A percentile compares a stretch with the other conserved stretches of the same genome.
These are phyloP conservation scores for Craseonycteris thonglongyai DNA, from an alignment of 2,113 vertebrate genomes.

Conservation along the genomic window DNA sequence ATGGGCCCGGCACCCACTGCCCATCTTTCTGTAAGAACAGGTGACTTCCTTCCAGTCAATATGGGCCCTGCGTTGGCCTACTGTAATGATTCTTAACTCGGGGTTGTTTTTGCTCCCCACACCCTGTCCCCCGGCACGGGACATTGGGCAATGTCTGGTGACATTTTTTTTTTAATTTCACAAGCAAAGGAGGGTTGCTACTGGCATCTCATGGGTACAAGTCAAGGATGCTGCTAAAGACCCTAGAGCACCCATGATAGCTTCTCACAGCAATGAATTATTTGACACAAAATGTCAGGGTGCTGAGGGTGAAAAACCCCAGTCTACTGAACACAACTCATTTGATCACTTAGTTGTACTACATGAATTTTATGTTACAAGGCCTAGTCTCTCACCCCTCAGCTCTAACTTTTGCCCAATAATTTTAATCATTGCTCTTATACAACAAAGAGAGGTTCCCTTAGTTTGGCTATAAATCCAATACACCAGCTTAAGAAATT, in stretches of 20 bases:
- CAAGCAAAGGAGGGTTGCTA: not conserved
- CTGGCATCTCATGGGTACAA: rapidly evolving
- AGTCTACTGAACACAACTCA: not conserved
- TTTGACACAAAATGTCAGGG: not conserved
- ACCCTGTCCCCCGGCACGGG: not conserved
- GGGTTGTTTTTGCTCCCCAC: not conserved
- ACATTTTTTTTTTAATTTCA: not conserved
- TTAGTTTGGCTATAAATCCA: not conserved
- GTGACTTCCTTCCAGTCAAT: not conserved
- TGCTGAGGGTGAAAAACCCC: not conserved
- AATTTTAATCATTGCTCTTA: not conserved
- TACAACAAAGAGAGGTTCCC: not conserved
- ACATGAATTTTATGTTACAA: not conserved
- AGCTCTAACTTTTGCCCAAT: not conserved
- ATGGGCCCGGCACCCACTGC: not conserved
- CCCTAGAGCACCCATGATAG: not conserved
- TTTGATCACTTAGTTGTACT: not conserved
- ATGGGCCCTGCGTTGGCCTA: not conserved
- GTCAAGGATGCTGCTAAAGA: not conserved
- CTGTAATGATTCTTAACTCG: not conserved
- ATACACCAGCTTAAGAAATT: not conserved
- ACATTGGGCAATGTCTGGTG: not conserved
- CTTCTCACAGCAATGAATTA: not conserved
- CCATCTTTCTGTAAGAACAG: not conserved
- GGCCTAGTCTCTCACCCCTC: not conserved